Conservation (phyloP, 1,140 invertebrate species). For the Bombus turneri region DNA sequence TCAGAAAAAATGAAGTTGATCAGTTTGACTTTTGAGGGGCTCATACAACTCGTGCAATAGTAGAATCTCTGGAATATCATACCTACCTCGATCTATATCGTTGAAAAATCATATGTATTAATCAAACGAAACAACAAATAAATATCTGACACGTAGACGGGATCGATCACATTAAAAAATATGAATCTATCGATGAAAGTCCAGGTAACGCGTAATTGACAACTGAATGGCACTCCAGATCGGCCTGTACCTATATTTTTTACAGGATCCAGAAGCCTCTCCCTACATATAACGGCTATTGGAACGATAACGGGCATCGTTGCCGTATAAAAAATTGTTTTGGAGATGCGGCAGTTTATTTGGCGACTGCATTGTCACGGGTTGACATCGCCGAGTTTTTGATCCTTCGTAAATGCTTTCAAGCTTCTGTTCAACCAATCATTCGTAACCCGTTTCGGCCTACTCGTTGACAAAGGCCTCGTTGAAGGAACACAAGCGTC, state of each 20-base stretch:
- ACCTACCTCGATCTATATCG: background rate
- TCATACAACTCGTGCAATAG: no score
- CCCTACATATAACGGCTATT: conserved; percentile 18
- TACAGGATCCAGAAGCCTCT: background rate
- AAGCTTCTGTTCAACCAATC: conserved; percentile 14
- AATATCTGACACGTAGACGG: background rate
- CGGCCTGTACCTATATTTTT: conserved; percentile 35
- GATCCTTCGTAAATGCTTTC: conserved; percentile 11
- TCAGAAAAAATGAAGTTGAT: no score
- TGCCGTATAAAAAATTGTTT: conserved; percentile 45
- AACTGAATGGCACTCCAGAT: background rate
- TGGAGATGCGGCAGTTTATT: conserved; percentile 45
- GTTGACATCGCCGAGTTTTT: conserved; percentile 18
- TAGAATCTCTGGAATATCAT: no score
- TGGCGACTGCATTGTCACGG: conserved; percentile 45
- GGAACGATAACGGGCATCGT: conserved; percentile 17
- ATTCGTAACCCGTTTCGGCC: conserved; percentile 16
- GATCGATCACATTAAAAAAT: background rate
- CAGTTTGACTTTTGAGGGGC: no score
- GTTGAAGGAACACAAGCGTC: conserved; percentile 23
- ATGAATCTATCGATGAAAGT: background rate
- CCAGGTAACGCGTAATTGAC: conserved; percentile 5
- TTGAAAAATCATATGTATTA: background rate
- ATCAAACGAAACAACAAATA: background rate
- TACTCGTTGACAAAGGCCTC: background rate